Evolutionary conservation across 2,797 vertebrate genomes (phyloP).

Genomic region (Coccyzus lansbergi): DNA sequence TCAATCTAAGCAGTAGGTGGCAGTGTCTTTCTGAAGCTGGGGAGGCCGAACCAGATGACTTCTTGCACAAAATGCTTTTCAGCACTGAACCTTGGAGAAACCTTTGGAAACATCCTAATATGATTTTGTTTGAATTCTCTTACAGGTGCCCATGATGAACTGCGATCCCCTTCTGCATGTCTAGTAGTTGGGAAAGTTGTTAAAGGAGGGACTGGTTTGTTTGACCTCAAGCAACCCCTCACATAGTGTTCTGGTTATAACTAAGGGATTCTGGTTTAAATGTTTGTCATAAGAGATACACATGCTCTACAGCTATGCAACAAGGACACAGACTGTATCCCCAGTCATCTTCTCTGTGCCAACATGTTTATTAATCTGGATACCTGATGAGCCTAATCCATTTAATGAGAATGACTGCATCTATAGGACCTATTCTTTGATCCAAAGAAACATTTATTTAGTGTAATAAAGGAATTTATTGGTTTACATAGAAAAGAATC

Average conservation of each 20-base stretch:
- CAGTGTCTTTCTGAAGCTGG: neutral
- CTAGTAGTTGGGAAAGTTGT: slow-evolving; percentile 94
- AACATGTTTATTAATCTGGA: neutral
- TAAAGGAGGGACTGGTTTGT: slow-evolving; percentile 93
- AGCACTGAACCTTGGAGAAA: neutral
- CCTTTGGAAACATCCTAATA: neutral
- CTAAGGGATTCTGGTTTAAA: neutral
- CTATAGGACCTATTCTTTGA: neutral
- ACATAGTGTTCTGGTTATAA: slow-evolving; percentile 64
- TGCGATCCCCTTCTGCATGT: slow-evolving; percentile 92
- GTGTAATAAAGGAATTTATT: neutral
- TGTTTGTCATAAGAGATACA: fast-evolving
- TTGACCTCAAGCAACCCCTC: slow-evolving; percentile 95
- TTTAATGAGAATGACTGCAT: neutral
- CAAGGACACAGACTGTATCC: fast-evolving
- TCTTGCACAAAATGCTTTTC: neutral
- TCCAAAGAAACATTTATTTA: neutral
- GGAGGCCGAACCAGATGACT: neutral
- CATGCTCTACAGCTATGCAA: neutral
- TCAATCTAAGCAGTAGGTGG: neutral
- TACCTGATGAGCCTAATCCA: neutral
- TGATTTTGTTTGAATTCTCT: neutral
- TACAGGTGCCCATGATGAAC: slow-evolving; percentile 87
- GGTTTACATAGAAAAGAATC: neutral
- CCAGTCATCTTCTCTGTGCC: neutral